Percentiles rank a stretch among this genome's conserved stretches.
Conservation (phyloP, 2,113 vertebrate genomes). For the Poicephalus gulielmi region DNA sequence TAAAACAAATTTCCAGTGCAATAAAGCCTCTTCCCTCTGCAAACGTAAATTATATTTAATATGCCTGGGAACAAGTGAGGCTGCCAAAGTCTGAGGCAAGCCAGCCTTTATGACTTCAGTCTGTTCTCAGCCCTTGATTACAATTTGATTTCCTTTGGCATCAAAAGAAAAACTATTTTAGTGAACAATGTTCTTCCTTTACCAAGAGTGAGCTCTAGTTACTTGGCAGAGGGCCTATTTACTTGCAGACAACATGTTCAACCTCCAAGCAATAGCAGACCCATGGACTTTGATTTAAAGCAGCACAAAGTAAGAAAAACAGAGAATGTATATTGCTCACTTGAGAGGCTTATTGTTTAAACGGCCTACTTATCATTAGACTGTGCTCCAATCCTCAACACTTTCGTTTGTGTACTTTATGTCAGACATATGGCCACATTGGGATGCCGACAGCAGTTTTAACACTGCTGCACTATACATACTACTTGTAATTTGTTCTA, state of each 20-base stretch:
- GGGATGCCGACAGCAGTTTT: conserved; percentile 58
- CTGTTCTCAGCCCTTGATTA: conserved; percentile 83
- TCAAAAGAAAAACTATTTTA: conserved; percentile 89
- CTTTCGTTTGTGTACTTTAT: conserved; percentile 52
- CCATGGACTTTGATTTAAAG: conserved; percentile 48
- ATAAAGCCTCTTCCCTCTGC: conserved; percentile 70
- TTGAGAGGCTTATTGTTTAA: conserved; percentile 38
- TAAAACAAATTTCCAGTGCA: conserved; percentile 74
- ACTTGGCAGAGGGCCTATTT: conserved; percentile 69
- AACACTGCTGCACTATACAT: conserved; percentile 1
- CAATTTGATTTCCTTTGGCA: conserved; percentile 90
- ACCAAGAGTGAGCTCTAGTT: conserved; percentile 72
- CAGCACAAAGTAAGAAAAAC: conserved; percentile 47
- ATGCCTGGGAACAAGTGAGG: conserved; percentile 77
- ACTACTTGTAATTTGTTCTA: conserved; percentile 21
- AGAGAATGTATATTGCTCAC: conserved; percentile 53
- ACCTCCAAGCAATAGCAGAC: conserved; percentile 55
- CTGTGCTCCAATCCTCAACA: conserved; percentile 36
- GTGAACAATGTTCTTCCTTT: conserved; percentile 92
- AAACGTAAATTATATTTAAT: conserved; percentile 79
- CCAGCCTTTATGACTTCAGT: conserved; percentile 85
- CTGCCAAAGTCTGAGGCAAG: conserved; percentile 81
- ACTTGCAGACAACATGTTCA: conserved; percentile 65
- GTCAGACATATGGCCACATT: conserved; percentile 47
- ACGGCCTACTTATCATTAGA: not conserved